Conservation (phyloP, 2,113 vertebrate species). For the Coracopsis vasa region DNA sequence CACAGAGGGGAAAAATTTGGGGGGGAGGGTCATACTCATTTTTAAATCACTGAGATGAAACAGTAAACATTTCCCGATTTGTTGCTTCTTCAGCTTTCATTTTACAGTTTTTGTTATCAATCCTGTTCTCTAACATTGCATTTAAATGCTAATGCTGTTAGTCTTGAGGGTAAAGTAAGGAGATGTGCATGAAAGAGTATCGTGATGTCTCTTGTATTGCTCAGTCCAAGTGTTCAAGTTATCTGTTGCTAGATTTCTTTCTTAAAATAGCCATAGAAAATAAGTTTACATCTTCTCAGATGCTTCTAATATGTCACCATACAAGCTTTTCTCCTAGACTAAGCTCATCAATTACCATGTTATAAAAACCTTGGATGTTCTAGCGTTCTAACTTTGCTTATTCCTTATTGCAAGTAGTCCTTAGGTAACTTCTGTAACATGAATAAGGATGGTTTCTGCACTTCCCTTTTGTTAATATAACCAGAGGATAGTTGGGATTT, state of each 20-base stretch:
- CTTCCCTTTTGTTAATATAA: background rate
- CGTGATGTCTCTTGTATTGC: background rate
- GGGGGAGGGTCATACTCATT: fast-evolving
- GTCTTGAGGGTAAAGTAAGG: background rate
- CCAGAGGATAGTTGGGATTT: background rate
- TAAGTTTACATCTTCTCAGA: background rate
- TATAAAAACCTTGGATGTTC: background rate
- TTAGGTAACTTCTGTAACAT: background rate
- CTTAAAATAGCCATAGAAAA: background rate
- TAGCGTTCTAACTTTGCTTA: background rate
- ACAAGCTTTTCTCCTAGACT: background rate
- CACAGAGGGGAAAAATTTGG: background rate
- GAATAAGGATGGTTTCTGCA: background rate
- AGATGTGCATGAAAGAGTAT: background rate
- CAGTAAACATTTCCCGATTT: background rate
- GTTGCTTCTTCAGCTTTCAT: background rate
- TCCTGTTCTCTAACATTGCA: background rate
- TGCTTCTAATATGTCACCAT: background rate
- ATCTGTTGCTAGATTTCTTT: background rate
- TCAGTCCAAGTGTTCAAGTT: background rate
- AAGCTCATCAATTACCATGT: background rate
- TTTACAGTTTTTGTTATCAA: background rate
- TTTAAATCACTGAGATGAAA: background rate
- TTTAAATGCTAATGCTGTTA: background rate
- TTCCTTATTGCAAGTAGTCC: background rate